A percentile compares a stretch with the other conserved stretches of the same genome.
Conservation (phyloP, 2,797 vertebrate species). For the Craterocephalus amniculus region DNA sequence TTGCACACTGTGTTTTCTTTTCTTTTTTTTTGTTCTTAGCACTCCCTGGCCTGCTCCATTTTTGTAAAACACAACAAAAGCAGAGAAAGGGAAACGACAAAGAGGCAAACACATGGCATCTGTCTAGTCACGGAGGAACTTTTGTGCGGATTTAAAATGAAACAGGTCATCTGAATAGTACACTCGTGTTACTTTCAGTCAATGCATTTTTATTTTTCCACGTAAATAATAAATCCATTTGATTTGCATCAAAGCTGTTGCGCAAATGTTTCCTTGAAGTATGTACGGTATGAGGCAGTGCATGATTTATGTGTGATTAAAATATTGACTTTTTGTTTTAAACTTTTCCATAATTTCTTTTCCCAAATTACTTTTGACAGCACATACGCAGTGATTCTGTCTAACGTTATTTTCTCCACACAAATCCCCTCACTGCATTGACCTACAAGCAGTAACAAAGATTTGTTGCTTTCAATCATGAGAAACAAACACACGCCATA, state of each 20-base stretch:
- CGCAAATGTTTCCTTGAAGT: slow-evolving; percentile 22
- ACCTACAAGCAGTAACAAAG: slow-evolving; percentile 55
- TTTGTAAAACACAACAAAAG: neutral
- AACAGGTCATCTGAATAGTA: slow-evolving; percentile 1
- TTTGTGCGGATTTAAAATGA: slow-evolving; percentile 18
- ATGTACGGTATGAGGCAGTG: slow-evolving; percentile 7
- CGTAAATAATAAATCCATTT: slow-evolving; percentile 5
- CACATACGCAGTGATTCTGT: slow-evolving; percentile 10
- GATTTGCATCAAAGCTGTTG: slow-evolving; percentile 20
- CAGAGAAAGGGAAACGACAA: slow-evolving; percentile 8
- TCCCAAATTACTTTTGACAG: neutral
- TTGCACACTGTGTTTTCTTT: slow-evolving; percentile 3
- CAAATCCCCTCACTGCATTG: slow-evolving; percentile 1
- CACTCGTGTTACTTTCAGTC: neutral
- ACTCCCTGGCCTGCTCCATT: slow-evolving; percentile 1
- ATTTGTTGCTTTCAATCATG: slow-evolving; percentile 72
- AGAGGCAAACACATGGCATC: slow-evolving; percentile 1
- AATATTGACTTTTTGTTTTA: slow-evolving; percentile 16
- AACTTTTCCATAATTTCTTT: slow-evolving; percentile 14
- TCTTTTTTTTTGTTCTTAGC: slow-evolving; percentile 7
- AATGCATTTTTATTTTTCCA: neutral
- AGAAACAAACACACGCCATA: slow-evolving; percentile 63
- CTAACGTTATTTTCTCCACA: slow-evolving; percentile 5
- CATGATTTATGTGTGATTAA: slow-evolving; percentile 22
- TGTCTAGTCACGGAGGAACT: neutral